A percentile compares a stretch with the other conserved stretches of the same genome.
These are phyloP conservation scores for Callochromis pleurospilus DNA, from an alignment of 2,113 vertebrate genomes.

Conservation along the genomic window DNA sequence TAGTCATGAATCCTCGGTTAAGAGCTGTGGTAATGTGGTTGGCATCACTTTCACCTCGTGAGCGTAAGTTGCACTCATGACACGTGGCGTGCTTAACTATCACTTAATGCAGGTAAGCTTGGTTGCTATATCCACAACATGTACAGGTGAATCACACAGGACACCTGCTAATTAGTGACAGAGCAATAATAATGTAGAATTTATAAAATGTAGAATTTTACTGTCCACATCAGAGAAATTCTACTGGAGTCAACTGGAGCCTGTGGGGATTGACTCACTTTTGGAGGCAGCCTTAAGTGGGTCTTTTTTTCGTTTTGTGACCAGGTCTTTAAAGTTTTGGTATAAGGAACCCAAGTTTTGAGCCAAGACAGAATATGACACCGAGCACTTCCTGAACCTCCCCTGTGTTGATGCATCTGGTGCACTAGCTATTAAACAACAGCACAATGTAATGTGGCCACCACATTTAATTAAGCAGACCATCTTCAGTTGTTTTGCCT, in stretches of 20 bases:
- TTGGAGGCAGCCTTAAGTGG: neutral
- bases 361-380: neutral
- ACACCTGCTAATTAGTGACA: neutral
- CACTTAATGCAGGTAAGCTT: neutral
- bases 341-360: neutral
- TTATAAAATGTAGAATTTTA: neutral
- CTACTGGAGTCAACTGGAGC: neutral
- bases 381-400: neutral
- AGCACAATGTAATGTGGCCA: neutral
- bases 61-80: neutral
- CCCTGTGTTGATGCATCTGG: neutral
- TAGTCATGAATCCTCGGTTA: neutral
- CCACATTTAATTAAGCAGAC: neutral
- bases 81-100: neutral
- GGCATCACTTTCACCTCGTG: neutral
- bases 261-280: neutral
- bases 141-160: neutral
- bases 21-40: neutral
- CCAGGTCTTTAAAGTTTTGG: neutral
- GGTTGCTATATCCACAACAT: neutral
- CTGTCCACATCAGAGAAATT: neutral
- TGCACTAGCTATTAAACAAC: neutral
- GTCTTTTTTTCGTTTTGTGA: neutral
- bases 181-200: neutral
- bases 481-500: neutral